A percentile compares a stretch with the other conserved stretches of the same genome.
Evolutionary conservation across 2,888 invertebrate genomes (phyloP).

Genomic region (Drosophila pullipes): DNA sequence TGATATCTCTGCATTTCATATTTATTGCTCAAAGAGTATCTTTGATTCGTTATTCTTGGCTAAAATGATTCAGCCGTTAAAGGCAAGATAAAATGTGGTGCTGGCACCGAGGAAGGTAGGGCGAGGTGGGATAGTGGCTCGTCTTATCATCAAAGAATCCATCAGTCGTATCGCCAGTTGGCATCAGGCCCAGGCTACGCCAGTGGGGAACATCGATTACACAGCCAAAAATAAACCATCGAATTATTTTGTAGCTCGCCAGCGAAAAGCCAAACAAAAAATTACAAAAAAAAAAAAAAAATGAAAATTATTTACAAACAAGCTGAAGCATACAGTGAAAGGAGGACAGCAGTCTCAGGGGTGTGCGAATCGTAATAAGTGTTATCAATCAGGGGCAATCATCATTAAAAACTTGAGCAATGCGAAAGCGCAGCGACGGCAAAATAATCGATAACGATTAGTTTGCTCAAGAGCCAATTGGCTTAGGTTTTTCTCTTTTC

Average conservation of each 20-base stretch:
- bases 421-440: slow-evolving; percentile 17
- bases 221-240: slow-evolving; percentile 62
- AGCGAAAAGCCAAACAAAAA: slow-evolving; percentile 45
- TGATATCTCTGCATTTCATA: neutral
- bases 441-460: slow-evolving; percentile 52
- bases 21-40: slow-evolving; percentile 4
- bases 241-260: slow-evolving; percentile 51
- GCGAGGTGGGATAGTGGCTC: slow-evolving; percentile 4
- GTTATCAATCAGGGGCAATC: slow-evolving; percentile 75
- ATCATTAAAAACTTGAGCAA: slow-evolving; percentile 64
- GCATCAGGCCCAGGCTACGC: slow-evolving; percentile 72
- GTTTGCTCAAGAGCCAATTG: slow-evolving; percentile 36
- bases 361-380: slow-evolving; percentile 40
- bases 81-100: slow-evolving; percentile 7
- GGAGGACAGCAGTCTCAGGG: slow-evolving; percentile 1
- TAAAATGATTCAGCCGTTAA: slow-evolving; percentile 44
- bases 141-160: slow-evolving; percentile 83
- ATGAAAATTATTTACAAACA: slow-evolving; percentile 25
- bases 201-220: slow-evolving; percentile 62
- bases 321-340: slow-evolving; percentile 4
- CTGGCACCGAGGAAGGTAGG: neutral
- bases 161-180: slow-evolving; percentile 78
- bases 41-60: slow-evolving; percentile 7
- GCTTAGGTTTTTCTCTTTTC: slow-evolving; percentile 18
- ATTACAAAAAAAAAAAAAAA: slow-evolving; percentile 5